These are phyloP conservation scores for Arctocebus calabarensis DNA, from an alignment of 2,797 vertebrate species.

Conservation along the genomic window DNA sequence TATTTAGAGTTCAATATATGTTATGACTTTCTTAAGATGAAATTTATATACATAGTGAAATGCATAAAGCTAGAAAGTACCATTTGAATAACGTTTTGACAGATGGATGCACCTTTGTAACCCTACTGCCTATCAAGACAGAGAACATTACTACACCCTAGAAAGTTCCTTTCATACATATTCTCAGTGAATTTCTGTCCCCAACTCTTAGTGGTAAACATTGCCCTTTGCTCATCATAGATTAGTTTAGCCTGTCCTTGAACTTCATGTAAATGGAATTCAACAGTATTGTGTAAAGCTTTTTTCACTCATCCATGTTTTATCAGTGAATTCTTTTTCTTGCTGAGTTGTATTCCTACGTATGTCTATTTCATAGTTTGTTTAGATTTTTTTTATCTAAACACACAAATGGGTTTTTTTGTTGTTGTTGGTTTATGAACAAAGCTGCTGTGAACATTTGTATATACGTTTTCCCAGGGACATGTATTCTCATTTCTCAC, in stretches of 20 bases:
- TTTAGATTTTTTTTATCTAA: neutral
- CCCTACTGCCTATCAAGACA: neutral
- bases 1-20: neutral
- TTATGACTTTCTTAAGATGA: slow-evolving; percentile 37
- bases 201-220: neutral
- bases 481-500: neutral
- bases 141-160: neutral
- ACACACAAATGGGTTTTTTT: neutral
- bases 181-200: neutral
- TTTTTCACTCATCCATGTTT: neutral
- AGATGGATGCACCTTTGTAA: neutral
- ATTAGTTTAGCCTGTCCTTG: neutral
- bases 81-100: slow-evolving; percentile 53
- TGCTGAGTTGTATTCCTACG: neutral
- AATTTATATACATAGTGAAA: neutral
- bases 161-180: slow-evolving; percentile 13
- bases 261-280: neutral
- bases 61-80: neutral
- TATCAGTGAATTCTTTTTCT: neutral
- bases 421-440: neutral
- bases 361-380: neutral
- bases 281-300: neutral
- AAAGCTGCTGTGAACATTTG: neutral
- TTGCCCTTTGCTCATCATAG: neutral
- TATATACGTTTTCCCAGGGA: neutral